These are phyloP conservation scores for Phainopepla nitens DNA, from an alignment of 2,113 vertebrate species.

Conservation along the genomic window DNA sequence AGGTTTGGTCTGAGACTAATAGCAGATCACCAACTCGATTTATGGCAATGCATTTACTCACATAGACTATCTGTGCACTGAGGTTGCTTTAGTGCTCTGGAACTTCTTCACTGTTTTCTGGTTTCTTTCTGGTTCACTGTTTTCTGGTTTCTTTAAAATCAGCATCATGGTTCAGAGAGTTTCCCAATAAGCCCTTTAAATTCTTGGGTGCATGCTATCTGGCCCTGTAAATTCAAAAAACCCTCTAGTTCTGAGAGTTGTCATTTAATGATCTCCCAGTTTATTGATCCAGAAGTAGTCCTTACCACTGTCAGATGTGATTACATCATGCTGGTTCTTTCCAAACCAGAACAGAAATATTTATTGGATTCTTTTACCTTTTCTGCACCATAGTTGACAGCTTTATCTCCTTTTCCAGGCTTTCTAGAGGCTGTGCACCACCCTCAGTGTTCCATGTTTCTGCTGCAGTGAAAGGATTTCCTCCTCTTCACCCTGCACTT, in stretches of 20 bases:
- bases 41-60: background rate
- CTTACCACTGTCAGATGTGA: background rate
- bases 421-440: background rate
- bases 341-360: background rate
- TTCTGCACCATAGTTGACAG: background rate
- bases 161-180: background rate
- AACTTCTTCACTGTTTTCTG: background rate
- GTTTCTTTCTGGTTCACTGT: background rate
- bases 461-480: background rate
- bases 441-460: background rate
- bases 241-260: background rate
- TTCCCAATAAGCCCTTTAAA: background rate
- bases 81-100: background rate
- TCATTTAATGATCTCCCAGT: background rate
- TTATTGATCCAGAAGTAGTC: background rate
- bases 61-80: background rate
- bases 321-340: background rate
- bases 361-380: background rate
- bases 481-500: background rate
- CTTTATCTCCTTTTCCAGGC: background rate
- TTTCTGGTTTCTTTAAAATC: background rate
- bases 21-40: background rate
- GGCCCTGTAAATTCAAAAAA: background rate
- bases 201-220: background rate
- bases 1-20: background rate